phyloP scores from a whole-genome alignment of 2,113 vertebrate species.

The Brienomyrus longianalis region DNA sequence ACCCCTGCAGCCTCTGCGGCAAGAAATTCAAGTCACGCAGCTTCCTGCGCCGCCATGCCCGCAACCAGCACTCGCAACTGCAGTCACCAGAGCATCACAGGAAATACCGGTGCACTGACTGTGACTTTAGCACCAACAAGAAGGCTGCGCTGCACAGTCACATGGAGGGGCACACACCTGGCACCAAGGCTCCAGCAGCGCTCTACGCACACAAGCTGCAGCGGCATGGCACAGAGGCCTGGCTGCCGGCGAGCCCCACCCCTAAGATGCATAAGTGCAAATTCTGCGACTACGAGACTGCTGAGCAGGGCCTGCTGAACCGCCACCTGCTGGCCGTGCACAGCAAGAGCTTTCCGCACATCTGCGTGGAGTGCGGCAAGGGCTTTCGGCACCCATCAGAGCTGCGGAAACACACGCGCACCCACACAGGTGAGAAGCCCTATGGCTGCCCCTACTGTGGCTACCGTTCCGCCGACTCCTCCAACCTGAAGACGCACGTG shows the following conservation, averaged over 20 bases:
- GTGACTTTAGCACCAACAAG: constrained; percentile 97
- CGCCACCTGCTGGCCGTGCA: constrained; percentile 91
- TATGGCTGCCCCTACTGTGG: constrained; percentile 94
- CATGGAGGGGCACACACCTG: constrained; percentile 89
- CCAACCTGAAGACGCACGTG: constrained; percentile 95
- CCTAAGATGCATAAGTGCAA: constrained; percentile 95
- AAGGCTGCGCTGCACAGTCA: constrained; percentile 96
- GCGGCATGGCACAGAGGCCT: constrained; percentile 75
- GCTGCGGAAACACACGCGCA: constrained; percentile 96
- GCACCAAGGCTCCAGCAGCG: constrained; percentile 86
- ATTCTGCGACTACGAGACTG: constrained; percentile 95
- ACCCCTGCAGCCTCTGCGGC: constrained; percentile 95
- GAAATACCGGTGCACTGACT: constrained; percentile 97
- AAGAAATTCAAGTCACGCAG: constrained; percentile 97
- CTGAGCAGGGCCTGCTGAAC: constrained; percentile 88
- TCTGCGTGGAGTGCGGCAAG: constrained; percentile 95
- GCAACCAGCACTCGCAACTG: constrained; percentile 74
- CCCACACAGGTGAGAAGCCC: constrained; percentile 93
- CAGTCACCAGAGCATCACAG: constrained; percentile 84
- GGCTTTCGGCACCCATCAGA: constrained; percentile 94
- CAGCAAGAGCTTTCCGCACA: constrained; percentile 83
- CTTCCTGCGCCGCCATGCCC: constrained; percentile 94
- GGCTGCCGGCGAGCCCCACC: constrained; percentile 48
- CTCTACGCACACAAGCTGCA: constrained; percentile 90
- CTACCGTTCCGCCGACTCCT: constrained; percentile 91